A percentile compares a stretch with the other conserved stretches of the same genome.
phyloP scores from a whole-genome alignment of 2,797 vertebrate species.

The Dromococcyx pavoninus region DNA sequence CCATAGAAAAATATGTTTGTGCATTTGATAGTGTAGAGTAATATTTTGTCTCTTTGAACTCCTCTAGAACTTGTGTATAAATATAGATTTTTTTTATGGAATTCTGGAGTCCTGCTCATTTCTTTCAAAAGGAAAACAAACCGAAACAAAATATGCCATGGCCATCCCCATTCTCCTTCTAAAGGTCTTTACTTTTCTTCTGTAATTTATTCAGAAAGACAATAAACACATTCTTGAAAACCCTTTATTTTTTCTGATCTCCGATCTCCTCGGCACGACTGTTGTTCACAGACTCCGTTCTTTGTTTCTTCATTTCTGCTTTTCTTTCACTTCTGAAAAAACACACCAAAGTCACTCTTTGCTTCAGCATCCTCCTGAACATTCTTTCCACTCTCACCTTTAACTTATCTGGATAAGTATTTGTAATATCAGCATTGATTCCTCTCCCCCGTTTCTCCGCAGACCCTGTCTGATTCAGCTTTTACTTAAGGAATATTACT shows the following conservation, averaged over 20 bases:
- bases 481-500: not conserved
- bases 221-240: not conserved
- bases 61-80: not conserved
- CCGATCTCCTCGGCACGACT: not conserved
- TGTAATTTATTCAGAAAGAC: not conserved
- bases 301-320: not conserved
- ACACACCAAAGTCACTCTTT: not conserved
- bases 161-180: not conserved
- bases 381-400: not conserved
- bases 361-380: not conserved
- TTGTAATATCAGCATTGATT: not conserved
- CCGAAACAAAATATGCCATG: not conserved
- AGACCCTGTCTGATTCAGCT: not conserved
- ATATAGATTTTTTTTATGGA: not conserved
- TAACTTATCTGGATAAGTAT: not conserved
- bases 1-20: not conserved
- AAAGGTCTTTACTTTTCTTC: not conserved
- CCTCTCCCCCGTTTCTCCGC: not conserved
- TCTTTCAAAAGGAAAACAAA: not conserved
- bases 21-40: not conserved
- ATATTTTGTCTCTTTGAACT: not conserved
- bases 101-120: not conserved
- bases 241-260: not conserved
- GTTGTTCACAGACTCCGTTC: not conserved
- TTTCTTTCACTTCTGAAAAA: not conserved